Evolutionary conservation across 2,113 vertebrate genomes (phyloP).

Genomic region (Asarcornis scutulata): DNA sequence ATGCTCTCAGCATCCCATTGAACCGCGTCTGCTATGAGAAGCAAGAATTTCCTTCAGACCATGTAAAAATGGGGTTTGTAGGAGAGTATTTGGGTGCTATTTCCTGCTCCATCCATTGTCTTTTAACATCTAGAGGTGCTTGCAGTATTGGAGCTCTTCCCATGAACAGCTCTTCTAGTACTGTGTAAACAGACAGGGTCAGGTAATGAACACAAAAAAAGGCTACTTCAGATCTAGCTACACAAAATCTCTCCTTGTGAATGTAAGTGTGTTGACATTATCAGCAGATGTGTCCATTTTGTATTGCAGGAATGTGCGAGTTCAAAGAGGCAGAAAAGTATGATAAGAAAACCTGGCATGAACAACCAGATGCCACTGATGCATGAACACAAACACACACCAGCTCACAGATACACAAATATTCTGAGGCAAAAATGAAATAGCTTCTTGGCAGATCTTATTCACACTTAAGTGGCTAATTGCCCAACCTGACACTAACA

Average conservation of each 20-base stretch:
- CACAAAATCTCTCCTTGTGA: slow-evolving; percentile 10
- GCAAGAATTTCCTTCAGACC: background rate
- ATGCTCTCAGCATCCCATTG: background rate
- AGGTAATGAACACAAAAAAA: background rate
- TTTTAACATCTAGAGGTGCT: background rate
- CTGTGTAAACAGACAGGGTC: background rate
- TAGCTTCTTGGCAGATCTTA: slow-evolving; percentile 39
- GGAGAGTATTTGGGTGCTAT: background rate
- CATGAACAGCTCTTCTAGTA: background rate
- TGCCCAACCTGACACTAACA: slow-evolving; percentile 28
- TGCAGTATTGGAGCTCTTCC: background rate
- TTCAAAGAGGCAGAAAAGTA: slow-evolving; percentile 46
- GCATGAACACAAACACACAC: slow-evolving; percentile 23
- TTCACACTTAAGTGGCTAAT: slow-evolving; percentile 51
- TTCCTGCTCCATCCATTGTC: background rate
- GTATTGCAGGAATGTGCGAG: background rate
- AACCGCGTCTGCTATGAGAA: background rate
- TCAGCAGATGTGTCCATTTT: slow-evolving; percentile 43
- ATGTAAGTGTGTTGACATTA: background rate
- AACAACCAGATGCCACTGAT: slow-evolving; percentile 1
- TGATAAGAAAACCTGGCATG: slow-evolving; percentile 44
- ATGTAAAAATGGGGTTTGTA: background rate
- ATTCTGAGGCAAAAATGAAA: slow-evolving; percentile 18
- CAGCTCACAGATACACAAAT: slow-evolving; percentile 15
- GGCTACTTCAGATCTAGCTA: slow-evolving; percentile 2